Percentiles rank a stretch among this genome's conserved stretches.
phyloP scores from a whole-genome alignment of 2,113 vertebrate species.

The Diglossa brunneiventris region DNA sequence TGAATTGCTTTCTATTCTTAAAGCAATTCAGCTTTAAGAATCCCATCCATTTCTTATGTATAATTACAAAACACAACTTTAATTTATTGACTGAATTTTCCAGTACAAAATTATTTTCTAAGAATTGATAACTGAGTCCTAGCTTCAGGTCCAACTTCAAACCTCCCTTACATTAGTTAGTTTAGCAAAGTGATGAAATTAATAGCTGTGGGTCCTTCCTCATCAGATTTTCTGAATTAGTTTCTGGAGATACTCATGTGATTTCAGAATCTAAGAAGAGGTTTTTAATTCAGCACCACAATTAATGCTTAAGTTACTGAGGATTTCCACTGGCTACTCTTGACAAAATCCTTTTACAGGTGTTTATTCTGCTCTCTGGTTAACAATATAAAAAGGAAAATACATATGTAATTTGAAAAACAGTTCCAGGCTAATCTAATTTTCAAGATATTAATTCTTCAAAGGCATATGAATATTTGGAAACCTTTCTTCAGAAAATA shows the following conservation, averaged over 20 bases:
- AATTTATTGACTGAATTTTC: neutral
- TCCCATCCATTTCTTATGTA: neutral
- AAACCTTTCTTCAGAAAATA: neutral
- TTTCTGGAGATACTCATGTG: neutral
- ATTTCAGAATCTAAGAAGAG: neutral
- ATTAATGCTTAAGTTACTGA: neutral
- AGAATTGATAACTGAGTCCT: neutral
- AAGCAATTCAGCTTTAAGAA: neutral
- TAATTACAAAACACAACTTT: neutral
- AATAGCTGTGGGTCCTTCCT: neutral
- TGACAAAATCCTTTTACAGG: neutral
- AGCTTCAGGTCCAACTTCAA: neutral
- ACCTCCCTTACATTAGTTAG: neutral
- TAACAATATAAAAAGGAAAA: neutral
- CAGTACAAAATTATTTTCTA: neutral
- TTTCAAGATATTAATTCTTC: neutral
- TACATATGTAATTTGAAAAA: neutral
- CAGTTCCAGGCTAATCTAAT: neutral
- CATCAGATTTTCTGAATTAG: neutral
- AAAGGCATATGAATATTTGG: neutral
- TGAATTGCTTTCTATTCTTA: neutral
- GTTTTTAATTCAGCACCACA: neutral
- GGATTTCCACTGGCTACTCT: neutral
- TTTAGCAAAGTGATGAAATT: neutral
- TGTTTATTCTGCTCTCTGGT: neutral